phyloP scores from a whole-genome alignment of 2,888 invertebrate species.

The Lasioglossum calceatum region DNA sequence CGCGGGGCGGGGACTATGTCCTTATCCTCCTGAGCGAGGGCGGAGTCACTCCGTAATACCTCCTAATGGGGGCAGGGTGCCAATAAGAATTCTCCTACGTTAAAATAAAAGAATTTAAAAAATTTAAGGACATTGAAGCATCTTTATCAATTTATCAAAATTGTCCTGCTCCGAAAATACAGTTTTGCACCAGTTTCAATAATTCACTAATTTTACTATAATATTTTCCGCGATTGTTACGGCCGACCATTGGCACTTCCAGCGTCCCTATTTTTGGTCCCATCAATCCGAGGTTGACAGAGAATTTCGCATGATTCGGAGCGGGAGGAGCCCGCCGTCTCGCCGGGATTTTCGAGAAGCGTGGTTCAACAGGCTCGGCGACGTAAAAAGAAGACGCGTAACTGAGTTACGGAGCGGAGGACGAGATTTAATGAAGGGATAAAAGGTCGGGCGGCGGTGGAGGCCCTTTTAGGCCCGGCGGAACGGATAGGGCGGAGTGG shows the following conservation, averaged over 20 bases:
- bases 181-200: too few relatives aligned
- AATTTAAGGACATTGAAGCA: too few relatives aligned
- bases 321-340: not conserved
- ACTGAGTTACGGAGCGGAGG: conserved; percentile 33
- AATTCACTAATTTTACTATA: too few relatives aligned
- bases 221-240: too few relatives aligned
- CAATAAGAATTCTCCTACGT: too few relatives aligned
- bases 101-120: too few relatives aligned
- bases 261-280: not conserved
- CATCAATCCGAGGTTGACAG: not conserved
- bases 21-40: too few relatives aligned
- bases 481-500: conserved; percentile 25
- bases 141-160: too few relatives aligned
- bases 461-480: conserved; percentile 45
- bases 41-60: too few relatives aligned
- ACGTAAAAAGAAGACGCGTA: conserved; percentile 25
- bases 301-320: not conserved
- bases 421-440: conserved; percentile 59
- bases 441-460: conserved; percentile 27
- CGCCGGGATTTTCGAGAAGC: not conserved
- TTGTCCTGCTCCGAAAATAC: too few relatives aligned
- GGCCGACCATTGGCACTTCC: not conserved
- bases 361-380: not conserved
- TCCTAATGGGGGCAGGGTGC: too few relatives aligned
- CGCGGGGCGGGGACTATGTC: too few relatives aligned